A percentile compares a stretch with the other conserved stretches of the same genome.
These are phyloP conservation scores for Acropternis orthonyx DNA, from an alignment of 2,797 vertebrate genomes.

Conservation along the genomic window DNA sequence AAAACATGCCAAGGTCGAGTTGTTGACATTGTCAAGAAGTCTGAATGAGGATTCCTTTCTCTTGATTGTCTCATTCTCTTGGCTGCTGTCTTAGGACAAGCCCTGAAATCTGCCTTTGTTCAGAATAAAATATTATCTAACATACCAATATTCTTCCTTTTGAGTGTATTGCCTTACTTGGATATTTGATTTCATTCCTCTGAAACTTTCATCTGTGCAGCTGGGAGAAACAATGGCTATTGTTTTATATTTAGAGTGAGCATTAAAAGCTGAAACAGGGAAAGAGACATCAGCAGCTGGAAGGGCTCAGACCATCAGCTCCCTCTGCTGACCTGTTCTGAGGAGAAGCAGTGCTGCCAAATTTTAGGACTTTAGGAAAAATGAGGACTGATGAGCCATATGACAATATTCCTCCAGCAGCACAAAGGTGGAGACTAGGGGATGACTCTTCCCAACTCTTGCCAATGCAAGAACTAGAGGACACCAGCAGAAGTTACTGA, in stretches of 20 bases:
- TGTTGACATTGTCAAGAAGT: not conserved
- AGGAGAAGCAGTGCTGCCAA: not conserved
- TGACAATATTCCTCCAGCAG: not conserved
- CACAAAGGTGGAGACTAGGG: not conserved
- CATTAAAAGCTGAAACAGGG: not conserved
- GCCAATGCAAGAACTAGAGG: not conserved
- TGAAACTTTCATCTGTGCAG: not conserved
- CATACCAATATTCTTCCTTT: not conserved
- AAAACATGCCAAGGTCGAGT: not conserved
- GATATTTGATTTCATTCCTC: conserved; percentile 1
- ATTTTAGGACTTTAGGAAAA: not conserved
- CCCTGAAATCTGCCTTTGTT: not conserved
- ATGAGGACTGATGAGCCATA: not conserved
- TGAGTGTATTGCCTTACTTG: conserved; percentile 19
- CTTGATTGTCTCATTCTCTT: not conserved
- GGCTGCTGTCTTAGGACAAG: not conserved
- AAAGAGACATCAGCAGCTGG: not conserved
- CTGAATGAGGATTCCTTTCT: not conserved
- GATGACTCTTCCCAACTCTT: not conserved
- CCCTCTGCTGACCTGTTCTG: conserved; percentile 49
- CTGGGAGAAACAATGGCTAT: conserved; percentile 2
- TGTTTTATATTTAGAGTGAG: conserved; percentile 18
- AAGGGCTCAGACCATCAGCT: conserved; percentile 47
- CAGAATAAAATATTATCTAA: not conserved
- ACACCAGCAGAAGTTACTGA: not conserved